Base-by-base conservation (phyloP, 2,888 invertebrate species). In the Agrochola lychnidis region DNA sequence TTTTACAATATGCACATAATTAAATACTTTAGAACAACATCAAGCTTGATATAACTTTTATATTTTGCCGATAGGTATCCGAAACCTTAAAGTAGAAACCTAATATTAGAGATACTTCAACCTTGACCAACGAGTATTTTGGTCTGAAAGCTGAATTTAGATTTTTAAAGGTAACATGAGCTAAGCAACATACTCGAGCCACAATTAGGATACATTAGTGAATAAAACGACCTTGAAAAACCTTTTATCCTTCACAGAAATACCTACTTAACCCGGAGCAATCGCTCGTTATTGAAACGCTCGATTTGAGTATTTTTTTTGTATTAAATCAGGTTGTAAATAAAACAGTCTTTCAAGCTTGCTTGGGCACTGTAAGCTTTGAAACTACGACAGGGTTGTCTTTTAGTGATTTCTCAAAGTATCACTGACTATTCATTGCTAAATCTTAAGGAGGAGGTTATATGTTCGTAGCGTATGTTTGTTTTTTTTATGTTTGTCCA, bases 91-190 rank as follows among this genome's bases (percentile, higher is more conserved):
- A 53, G 22, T 36, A 9, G 22, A 51, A 3, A 53, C 56, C 22
- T 66, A 67, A 70, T 71, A 57, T 57, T 67, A 56, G 22, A 59
- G 4, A 64, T 56, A 70, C 42, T 67, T 30, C n/a, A 57, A 53
- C 51, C 57, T 71, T 59, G 76, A 53, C 62, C 64, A 59, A 59
- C 9, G 57, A 53, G 25, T 76, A 80, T 64, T 76, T 80, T 64
- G 3, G 57, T 59, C 7, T 59, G 4, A 14, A 25, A 36, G n/a
- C 62, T 74, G 14, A 45, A 59, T 64, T 68, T 25, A 66, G 12
- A 14, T 66, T 19, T 69, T 61, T n/a, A 22, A 14, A n/a, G 3
- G 5, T 42, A 36, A 40, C 30, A 14, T 10, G 42, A n/a, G 30
- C 12, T 56, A 16, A 61, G 45, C 19, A 59, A 66, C 36, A 36